Base-by-base conservation (phyloP, 1,140 invertebrate species). In the Nautilus pompilius region DNA sequence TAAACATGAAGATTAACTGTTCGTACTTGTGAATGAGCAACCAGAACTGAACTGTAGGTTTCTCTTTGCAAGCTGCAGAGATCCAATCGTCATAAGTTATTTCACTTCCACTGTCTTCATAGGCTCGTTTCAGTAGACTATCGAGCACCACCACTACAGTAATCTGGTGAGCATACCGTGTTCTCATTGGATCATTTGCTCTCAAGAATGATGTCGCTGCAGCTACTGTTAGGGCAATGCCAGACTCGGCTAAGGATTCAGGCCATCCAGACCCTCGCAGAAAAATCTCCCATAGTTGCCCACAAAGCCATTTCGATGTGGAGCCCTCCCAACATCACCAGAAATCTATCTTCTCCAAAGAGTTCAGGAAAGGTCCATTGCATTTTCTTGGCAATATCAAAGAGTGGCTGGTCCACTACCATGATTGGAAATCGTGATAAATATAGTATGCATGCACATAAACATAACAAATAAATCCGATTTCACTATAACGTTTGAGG, bases 351-450 rank as follows among this genome's bases (percentile, higher is more conserved):
- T 58, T 73, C 71, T 26, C 66, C 63, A 60, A 22, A 49, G n/a
- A 26, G 22, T 5, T 34, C 54, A 51, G 69, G 60, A 58, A 65
- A 72, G 5, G 34, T 48, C 66, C 63, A 75, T 60, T 75, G 74
- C 24, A 75, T 71, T 26, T 64, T 55, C 59, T 73, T 73, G 5
- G 54, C 62, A 13, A 70, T 17, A 10, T 55, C 60, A 63, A 28
- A 74, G 2, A 72, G 66, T 26, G 69, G 69, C 46, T 73, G 71
- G 36, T 75, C 71, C 20, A 61, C 28, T 26, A 55, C 36, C 26
- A 73, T 59, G 3, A 71, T 65, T 49, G 70, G 68, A n/a, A 62
- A n/a, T n/a, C n/a, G n/a, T n/a, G n/a, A n/a, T n/a, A n/a, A n/a
- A n/a, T n/a, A n/a, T n/a, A n/a, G n/a, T n/a, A n/a, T n/a, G n/a